These are phyloP conservation scores for Coilia nasus DNA, from an alignment of 2,797 vertebrate genomes.

Conservation along the genomic window DNA sequence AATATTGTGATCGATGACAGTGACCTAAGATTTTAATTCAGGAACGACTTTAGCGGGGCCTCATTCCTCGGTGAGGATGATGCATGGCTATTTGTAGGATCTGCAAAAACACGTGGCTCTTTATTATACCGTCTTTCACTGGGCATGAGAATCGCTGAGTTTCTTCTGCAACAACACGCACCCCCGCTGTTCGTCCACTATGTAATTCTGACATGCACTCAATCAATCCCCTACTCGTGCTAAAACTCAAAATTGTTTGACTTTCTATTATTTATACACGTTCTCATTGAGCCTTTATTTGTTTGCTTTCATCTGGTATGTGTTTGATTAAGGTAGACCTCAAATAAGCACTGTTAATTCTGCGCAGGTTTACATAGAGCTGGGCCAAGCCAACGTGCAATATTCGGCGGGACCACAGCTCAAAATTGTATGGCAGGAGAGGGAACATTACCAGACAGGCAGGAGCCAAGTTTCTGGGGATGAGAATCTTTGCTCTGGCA, in stretches of 20 bases:
- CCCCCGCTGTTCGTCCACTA: neutral
- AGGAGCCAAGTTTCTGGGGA: slow-evolving; percentile 25
- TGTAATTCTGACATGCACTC: neutral
- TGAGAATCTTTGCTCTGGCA: slow-evolving; percentile 25
- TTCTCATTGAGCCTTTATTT: slow-evolving; percentile 5
- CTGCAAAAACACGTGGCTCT: neutral
- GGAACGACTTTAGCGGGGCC: neutral
- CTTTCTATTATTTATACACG: slow-evolving; percentile 9
- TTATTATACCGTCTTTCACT: neutral
- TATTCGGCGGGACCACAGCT: slow-evolving; percentile 39
- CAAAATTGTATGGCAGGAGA: slow-evolving; percentile 34
- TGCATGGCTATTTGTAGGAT: neutral
- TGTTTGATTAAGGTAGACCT: slow-evolving; percentile 45
- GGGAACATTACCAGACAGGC: slow-evolving; percentile 28
- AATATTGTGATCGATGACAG: slow-evolving; percentile 15
- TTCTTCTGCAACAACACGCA: neutral
- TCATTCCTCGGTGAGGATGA: neutral
- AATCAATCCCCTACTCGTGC: neutral
- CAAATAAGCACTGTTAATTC: slow-evolving; percentile 35
- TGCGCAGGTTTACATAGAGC: slow-evolving; percentile 36
- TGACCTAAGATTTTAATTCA: slow-evolving; percentile 16
- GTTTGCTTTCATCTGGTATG: slow-evolving; percentile 21
- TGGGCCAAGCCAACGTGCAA: slow-evolving; percentile 39
- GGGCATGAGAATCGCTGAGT: neutral
- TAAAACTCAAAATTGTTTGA: neutral